Base-by-base conservation (phyloP, 2,797 vertebrate genomes). In the Sebastes ruberrimus region DNA sequence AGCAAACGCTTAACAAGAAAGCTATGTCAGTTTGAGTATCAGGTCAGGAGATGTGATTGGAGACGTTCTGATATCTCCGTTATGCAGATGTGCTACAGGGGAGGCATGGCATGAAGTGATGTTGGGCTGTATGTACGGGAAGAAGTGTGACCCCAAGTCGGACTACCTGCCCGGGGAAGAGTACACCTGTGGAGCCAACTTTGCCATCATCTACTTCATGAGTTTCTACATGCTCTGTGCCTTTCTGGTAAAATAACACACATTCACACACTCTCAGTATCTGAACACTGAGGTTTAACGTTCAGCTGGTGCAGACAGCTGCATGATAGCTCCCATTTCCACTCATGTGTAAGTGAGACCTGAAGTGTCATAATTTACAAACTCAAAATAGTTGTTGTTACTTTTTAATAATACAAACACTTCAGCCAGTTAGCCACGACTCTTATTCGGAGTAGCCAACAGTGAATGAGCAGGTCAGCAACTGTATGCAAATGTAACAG, bases 191-290 rank as follows among this genome's bases (percentile, higher is more conserved):
- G 98, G 98, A 68, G 95, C 98, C 0, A 93, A 94, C 92, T 97
- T 99, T 0, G 97, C 97, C 81, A 96, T 98, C 81, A 96, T 98
- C 85, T 98, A 98, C 74, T 98, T 98, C 90, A 96, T 98, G 94
- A 98, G 97, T 90, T 98, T 98, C 94, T 98, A 99, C 91, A 98
- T 98, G 97, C 95, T 98, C 55, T 99, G 97, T 1, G 98, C 97
- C 77, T 98, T 99, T 91, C 94, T 99, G 96, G 97, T 98, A 95
- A 89, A 71, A 23, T 10, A 32, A 23, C 33, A 66, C 46, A 62
- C 18, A 46, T 25, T 27, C 32, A 32, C 13, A 27, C 4, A 20
- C 3, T 49, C 18, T 0, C 46, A 20, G 46, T 49, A 49, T 46
- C 38, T 42, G 0, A 16, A 42, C 38, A 42, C 38, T 42, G 38